phyloP scores from a whole-genome alignment of 37 sponge, comb jelly and placozoan species.

The Oopsacas minuta region DNA sequence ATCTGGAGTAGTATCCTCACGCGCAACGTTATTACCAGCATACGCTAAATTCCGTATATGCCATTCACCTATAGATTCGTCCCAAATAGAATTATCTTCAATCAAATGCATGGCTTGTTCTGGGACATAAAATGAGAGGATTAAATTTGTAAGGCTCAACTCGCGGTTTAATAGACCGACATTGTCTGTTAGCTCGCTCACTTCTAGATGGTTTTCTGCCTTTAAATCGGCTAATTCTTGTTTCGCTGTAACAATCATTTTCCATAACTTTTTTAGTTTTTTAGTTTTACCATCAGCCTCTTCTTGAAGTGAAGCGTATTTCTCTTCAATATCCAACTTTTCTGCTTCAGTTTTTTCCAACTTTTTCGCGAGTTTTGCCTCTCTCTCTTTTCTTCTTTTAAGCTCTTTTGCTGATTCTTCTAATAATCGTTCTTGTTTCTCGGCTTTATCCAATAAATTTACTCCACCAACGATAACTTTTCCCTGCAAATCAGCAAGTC shows the following conservation, averaged over 20 bases:
- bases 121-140: neutral
- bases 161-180: neutral
- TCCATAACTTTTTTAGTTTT: conserved; percentile 78
- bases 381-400: conserved; percentile 53
- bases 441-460: conserved; percentile 91
- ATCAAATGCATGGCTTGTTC: conserved; percentile 32
- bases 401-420: conserved; percentile 74
- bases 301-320: conserved; percentile 80
- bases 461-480: conserved; percentile 96
- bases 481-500: conserved; percentile 50
- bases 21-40: conserved; percentile 89
- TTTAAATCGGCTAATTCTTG: conserved; percentile 50
- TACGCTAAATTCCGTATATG: conserved; percentile 86
- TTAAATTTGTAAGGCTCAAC: neutral
- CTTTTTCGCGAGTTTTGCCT: conserved; percentile 48
- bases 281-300: conserved; percentile 74
- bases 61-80: conserved; percentile 95
- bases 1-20: conserved; percentile 24
- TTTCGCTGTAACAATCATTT: conserved; percentile 65
- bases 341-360: conserved; percentile 65
- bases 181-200: neutral
- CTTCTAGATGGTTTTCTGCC: neutral
- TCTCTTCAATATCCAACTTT: conserved; percentile 65
- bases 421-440: conserved; percentile 78
- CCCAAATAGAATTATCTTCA: conserved; percentile 54